Base-by-base conservation (phyloP, 2,888 invertebrate genomes). In the Drosophila greeni region DNA sequence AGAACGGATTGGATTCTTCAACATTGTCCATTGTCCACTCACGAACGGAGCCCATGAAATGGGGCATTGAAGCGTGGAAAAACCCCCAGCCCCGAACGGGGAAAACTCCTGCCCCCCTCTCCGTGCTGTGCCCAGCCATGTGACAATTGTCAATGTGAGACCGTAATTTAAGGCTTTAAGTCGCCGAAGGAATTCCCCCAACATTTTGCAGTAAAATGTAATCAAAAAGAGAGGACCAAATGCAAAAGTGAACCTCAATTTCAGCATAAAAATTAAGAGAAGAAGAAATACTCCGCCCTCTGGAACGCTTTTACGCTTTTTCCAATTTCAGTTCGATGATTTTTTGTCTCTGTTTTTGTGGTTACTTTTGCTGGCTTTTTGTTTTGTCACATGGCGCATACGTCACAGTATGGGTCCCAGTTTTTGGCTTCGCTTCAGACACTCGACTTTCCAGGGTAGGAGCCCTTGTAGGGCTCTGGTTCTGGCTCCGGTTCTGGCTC, bases 121-220 rank as follows among this genome's bases (percentile, higher is more conserved):
- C 23, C 5, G 18, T 24, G 53, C 48, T 43, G 53, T 68, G 67
- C 14, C 65, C 60, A 72, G 42, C 75, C 78, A 78, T 73, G 79
- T 80, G 74, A 83, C 81, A 74, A 74, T 80, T 83, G 81, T 74
- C 83, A 76, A 39, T 66, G 74, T 58, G 77, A 65, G 75, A 66
- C 82, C 73, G 81, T 75, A 84, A 82, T 84, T 79, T 84, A 71
- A 82, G 68, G 58, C 45, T 79, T 78, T 84, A 66, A 84, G 72
- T 55, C 52, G 42, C 52, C 37, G 48, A 66, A 65, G 61, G n/a
- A 20, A 57, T 23, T 18, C 48, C 6, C 18, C 39, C 29, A 29
- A 29, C 36, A 24, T 3, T 33, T 20, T 16, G 20, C 40, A 8
- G n/a, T 14, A 18, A 65, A 45, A 39, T 64, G 40, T 40, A 48